These are phyloP conservation scores for Cochlearius cochlearius DNA, from an alignment of 2,113 vertebrate genomes.

Conservation along the genomic window DNA sequence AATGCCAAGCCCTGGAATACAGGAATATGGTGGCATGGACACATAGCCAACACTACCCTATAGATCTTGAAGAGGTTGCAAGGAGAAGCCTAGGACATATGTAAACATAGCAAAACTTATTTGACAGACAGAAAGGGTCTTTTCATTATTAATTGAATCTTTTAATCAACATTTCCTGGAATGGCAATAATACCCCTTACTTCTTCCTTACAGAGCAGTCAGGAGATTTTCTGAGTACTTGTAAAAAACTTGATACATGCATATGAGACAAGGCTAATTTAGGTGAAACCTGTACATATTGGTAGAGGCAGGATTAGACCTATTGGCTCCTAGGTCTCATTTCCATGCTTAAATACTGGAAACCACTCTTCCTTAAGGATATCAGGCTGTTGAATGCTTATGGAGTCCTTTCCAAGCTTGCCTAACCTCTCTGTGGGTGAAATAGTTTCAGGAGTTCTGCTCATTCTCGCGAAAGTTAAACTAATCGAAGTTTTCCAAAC, in stretches of 20 bases:
- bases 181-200: not conserved
- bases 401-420: not conserved
- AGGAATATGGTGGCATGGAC: not conserved
- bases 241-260: not conserved
- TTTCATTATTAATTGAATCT: not conserved
- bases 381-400: not conserved
- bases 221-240: not conserved
- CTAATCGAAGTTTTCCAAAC: slow-evolving; percentile 31
- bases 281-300: rapidly evolving
- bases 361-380: not conserved
- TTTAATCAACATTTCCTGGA: not conserved
- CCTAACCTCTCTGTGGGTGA: not conserved
- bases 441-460: not conserved
- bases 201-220: not conserved
- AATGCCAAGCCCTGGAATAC: not conserved
- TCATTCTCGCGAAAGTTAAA: slow-evolving; percentile 13
- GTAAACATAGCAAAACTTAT: not conserved
- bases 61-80: not conserved
- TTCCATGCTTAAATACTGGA: not conserved
- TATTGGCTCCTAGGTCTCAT: not conserved
- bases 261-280: not conserved
- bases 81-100: not conserved
- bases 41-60: not conserved
- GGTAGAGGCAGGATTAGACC: not conserved
- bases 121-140: not conserved